Percentiles rank a stretch among this genome's conserved stretches.
Conservation (phyloP, 2,113 vertebrate species). For the Nannobrachium achirus region DNA sequence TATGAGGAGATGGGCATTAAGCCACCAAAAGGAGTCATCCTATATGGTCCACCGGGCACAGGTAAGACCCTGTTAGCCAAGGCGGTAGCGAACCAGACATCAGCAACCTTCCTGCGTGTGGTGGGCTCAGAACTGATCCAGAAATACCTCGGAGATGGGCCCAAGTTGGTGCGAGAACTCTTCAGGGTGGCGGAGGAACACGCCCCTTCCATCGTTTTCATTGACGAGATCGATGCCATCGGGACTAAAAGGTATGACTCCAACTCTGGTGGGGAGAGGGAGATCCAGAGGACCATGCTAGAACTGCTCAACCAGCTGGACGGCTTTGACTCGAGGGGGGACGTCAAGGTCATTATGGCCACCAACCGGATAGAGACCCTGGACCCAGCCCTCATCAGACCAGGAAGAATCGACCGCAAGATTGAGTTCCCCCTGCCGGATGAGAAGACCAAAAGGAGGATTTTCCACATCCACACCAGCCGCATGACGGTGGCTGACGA, state of each 20-base stretch:
- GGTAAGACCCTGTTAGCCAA: constrained; percentile 97
- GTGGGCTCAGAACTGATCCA: constrained; percentile 98
- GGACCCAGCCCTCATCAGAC: constrained; percentile 96
- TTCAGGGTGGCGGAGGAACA: constrained; percentile 97
- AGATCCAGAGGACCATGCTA: constrained; percentile 97
- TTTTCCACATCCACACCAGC: constrained; percentile 98
- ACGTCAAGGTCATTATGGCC: constrained; percentile 99
- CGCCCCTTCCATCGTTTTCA: constrained; percentile 97
- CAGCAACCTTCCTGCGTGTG: constrained; percentile 94
- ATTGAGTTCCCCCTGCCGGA: constrained; percentile 98
- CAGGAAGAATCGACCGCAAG: constrained; percentile 96
- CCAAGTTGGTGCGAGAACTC: constrained; percentile 93
- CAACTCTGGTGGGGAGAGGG: constrained; percentile 94
- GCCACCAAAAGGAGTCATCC: constrained; percentile 97
- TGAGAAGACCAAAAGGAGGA: constrained; percentile 96
- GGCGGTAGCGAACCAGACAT: constrained; percentile 98
- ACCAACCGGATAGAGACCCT: constrained; percentile 98
- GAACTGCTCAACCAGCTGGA: constrained; percentile 96
- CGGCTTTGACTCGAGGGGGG: constrained; percentile 95
- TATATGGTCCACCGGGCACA: constrained; percentile 96
- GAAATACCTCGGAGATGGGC: constrained; percentile 95
- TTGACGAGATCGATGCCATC: constrained; percentile 97
- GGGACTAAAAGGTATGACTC: constrained; percentile 98
- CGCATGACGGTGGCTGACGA: constrained; percentile 94
- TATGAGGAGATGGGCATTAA: constrained; percentile 99